phyloP scores from a whole-genome alignment of 2,797 vertebrate genomes.

The Cirrhinus molitorella region DNA sequence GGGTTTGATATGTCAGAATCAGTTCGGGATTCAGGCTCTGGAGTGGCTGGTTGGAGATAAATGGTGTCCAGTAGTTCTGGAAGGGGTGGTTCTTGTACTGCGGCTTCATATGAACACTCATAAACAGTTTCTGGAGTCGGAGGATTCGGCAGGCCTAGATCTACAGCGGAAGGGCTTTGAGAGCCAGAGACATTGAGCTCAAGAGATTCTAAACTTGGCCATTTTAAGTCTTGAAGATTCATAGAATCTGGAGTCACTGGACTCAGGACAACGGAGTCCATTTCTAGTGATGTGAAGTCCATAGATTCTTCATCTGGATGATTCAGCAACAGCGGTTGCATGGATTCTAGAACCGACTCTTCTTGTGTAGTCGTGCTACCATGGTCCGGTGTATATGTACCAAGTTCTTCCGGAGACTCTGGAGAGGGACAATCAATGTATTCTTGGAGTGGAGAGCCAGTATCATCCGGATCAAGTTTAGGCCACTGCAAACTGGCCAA shows the following conservation, averaged over 20 bases:
- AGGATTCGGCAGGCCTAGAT: conserved; percentile 59
- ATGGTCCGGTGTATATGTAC: conserved; percentile 68
- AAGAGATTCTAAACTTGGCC: conserved; percentile 62
- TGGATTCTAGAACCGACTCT: conserved; percentile 67
- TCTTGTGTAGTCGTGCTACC: conserved; percentile 56
- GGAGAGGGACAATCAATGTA: conserved; percentile 49
- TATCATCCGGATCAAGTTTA: conserved; percentile 56
- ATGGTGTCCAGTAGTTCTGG: conserved; percentile 76
- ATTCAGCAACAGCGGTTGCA: conserved; percentile 56
- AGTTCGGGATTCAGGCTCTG: conserved; percentile 47
- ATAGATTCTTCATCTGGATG: conserved; percentile 55
- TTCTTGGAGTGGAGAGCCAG: conserved; percentile 58
- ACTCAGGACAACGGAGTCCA: conserved; percentile 53
- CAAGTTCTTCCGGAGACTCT: conserved; percentile 61
- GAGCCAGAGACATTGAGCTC: conserved; percentile 54
- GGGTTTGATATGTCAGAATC: conserved; percentile 54
- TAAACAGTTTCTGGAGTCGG: conserved; percentile 59
- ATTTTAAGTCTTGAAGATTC: conserved; percentile 62
- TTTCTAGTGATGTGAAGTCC: conserved; percentile 48
- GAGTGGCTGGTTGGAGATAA: conserved; percentile 63
- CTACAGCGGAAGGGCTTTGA: conserved; percentile 53
- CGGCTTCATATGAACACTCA: conserved; percentile 41
- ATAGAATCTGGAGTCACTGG: conserved; percentile 59
- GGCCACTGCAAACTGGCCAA: conserved; percentile 60
- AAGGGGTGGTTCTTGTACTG: conserved; percentile 71